Conservation (phyloP, 2,113 vertebrate species). For the Tachycineta bicolor region DNA sequence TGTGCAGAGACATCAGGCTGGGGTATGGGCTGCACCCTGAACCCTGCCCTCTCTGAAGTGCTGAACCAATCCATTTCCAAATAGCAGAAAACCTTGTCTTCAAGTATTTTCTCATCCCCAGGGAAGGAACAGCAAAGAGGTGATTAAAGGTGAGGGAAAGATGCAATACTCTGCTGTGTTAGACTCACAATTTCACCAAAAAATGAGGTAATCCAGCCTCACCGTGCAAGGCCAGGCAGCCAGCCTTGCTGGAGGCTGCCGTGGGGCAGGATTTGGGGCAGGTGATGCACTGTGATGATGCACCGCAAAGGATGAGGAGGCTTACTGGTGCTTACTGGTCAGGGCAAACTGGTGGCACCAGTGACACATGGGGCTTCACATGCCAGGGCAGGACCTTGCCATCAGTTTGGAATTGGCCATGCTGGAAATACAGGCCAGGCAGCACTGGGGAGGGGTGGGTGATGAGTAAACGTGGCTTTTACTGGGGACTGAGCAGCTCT, state of each 20-base stretch:
- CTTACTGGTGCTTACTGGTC: accelerated
- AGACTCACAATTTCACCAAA: neutral
- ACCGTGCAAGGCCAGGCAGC: neutral
- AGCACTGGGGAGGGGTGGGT: neutral
- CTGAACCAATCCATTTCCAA: neutral
- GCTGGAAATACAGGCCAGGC: conserved; percentile 6
- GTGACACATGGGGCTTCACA: accelerated
- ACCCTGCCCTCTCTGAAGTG: neutral
- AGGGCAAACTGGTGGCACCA: neutral
- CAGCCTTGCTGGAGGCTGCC: neutral
- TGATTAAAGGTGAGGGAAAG: neutral
- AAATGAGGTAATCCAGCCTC: neutral
- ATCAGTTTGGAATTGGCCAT: neutral
- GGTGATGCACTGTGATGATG: accelerated
- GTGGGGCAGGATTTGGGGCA: neutral
- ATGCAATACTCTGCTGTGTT: neutral
- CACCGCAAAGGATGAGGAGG: neutral
- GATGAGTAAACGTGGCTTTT: neutral
- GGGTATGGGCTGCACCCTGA: neutral
- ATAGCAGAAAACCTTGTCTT: neutral
- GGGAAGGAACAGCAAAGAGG: neutral
- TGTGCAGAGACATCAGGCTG: neutral
- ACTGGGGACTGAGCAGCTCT: neutral
- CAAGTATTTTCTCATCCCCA: neutral
- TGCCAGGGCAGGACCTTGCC: neutral